Evolutionary conservation across 2,113 vertebrate genomes (phyloP).

Genomic region (Illadopsis cleaveri): DNA sequence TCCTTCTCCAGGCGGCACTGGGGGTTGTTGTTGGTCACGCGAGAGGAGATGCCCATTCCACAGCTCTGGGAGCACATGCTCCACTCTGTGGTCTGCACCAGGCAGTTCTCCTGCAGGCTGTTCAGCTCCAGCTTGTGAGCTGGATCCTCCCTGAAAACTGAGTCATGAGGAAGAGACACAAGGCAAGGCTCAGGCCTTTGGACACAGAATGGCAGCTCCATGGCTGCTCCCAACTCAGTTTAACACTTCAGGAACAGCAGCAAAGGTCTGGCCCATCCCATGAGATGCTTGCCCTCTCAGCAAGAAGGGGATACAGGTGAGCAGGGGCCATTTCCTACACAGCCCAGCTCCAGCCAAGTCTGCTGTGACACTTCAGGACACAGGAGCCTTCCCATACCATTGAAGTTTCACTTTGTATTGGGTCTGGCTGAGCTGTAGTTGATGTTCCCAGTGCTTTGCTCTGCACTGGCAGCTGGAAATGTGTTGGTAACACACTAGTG

Average conservation of each 20-base stretch:
- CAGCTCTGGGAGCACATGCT: conserved; percentile 77
- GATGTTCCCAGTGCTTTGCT: neutral
- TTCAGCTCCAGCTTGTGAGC: conserved; percentile 6
- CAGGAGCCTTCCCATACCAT: neutral
- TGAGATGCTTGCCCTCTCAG: neutral
- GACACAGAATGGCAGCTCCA: neutral
- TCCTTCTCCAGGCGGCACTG: conserved; percentile 79
- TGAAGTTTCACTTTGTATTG: neutral
- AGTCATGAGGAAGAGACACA: neutral
- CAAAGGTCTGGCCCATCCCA: neutral
- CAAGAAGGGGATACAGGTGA: neutral
- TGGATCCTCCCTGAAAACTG: conserved; percentile 64
- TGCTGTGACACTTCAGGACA: neutral
- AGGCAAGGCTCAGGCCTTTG: neutral
- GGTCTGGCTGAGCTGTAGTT: neutral
- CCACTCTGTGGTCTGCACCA: conserved; percentile 80
- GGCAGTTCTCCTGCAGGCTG: conserved; percentile 76
- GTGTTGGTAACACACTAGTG: neutral
- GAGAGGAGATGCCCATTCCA: conserved; percentile 77
- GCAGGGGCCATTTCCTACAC: neutral
- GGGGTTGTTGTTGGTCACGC: conserved; percentile 77
- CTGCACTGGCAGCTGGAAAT: neutral
- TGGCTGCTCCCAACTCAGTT: neutral
- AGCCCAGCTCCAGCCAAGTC: neutral
- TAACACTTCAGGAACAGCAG: neutral